Percentiles rank a stretch among this genome's conserved stretches.
Evolutionary conservation across 2,888 invertebrate genomes (phyloP).

Genomic region (Germaria angustata): DNA sequence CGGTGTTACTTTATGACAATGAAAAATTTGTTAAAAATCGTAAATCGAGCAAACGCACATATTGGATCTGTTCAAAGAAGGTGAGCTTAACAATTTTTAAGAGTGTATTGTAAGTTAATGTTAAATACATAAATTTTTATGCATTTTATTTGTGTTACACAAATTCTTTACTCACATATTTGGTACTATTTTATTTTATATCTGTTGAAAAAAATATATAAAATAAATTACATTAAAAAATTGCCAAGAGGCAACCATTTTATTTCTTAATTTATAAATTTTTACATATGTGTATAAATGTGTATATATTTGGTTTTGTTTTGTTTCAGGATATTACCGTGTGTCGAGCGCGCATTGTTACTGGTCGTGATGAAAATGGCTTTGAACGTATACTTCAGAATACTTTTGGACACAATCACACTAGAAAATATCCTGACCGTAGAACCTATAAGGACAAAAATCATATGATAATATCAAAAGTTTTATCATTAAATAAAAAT

Average conservation of each 20-base stretch:
- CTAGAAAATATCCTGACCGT: constrained; percentile 70
- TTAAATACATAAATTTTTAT: neutral
- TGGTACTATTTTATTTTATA: too few relatives aligned
- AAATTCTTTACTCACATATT: too few relatives aligned
- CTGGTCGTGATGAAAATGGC: constrained; percentile 73
- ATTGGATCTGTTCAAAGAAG: constrained; percentile 80
- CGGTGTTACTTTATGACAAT: constrained; percentile 74
- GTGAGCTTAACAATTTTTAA: constrained; percentile 67
- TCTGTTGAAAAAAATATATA: neutral
- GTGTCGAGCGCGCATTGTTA: constrained; percentile 78
- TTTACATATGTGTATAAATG: too few relatives aligned
- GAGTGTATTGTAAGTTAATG: neutral
- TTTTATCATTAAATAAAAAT: constrained; percentile 50
- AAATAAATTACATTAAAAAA: too few relatives aligned
- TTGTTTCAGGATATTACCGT: constrained; percentile 75
- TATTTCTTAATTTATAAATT: too few relatives aligned
- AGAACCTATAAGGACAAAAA: constrained; percentile 48
- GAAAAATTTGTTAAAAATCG: constrained; percentile 79
- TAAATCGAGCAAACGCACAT: constrained; percentile 76
- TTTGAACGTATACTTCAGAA: constrained; percentile 76
- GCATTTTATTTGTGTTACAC: too few relatives aligned
- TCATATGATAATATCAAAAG: constrained; percentile 41
- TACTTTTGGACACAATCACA: constrained; percentile 76
- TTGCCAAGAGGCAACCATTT: too few relatives aligned
- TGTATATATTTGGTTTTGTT: neutral